Evolutionary conservation across 2,797 vertebrate genomes (phyloP), one percentile per base, ranked within the genome.

Genomic region (Eidolon dupreanum): DNA sequence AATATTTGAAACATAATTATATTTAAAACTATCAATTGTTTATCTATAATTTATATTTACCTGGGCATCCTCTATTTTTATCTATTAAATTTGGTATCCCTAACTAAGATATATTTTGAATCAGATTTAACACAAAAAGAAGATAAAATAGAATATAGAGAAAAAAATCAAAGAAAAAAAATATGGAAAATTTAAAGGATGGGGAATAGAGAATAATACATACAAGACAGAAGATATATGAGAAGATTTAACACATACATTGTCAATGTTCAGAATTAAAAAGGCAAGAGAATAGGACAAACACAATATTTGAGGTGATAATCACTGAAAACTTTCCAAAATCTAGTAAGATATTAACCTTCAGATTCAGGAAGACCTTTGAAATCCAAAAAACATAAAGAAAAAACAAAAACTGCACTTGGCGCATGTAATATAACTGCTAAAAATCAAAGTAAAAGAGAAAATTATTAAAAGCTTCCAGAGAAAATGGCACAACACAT

Each of bases 361-460:
- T 73, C 4, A 31, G 16, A 68, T 41, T 88, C 3, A 26, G 36
- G 31, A 55, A 74, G 5, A 7, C 5, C 24, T 75, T 26, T 63
- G 20, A 70, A 61, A 36, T 22, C 3, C 4, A n/a, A 6, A 1
- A 33, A 6, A 8, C 9, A 71, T 26, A 71, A 63, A 59, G 57
- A 20, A 81, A 70, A 16, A 59, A 74, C 81, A 85, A 59, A 75
- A 81, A 85, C 12, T 31, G 51, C 3, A 59, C 24, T 81, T 85
- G 38, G 38, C 6, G 9, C 16, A 57, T 43, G 6, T 33, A 38
- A n/a, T 5, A 57, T 88, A 93, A 70, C 19, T 38, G 8, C 43
- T 91, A 63, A 93, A 36, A 36, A 88, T 11, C 6, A 92, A 68
- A 79, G 33, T 59, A 41, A 88, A 61, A 68, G 24, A 59, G 11